phyloP scores from a whole-genome alignment of 2,888 invertebrate genomes.

The Tetranychus truncatus region DNA sequence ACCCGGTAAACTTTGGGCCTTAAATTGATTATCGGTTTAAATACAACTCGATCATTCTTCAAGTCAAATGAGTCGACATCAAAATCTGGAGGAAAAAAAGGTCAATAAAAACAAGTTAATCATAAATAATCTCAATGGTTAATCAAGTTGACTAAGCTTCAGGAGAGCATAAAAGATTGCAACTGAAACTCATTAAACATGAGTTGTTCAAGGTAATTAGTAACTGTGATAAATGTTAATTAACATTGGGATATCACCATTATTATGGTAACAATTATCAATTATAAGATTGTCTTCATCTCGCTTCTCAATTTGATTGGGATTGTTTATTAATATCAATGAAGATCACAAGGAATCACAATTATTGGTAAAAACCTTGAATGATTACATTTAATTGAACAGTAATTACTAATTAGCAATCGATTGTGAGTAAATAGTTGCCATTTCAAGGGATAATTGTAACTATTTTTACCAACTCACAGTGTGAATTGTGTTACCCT shows the following conservation, averaged over 20 bases:
- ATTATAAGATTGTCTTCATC: no score
- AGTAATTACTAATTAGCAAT: no score
- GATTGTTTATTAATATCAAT: no score
- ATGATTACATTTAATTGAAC: no score
- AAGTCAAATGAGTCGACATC: neutral
- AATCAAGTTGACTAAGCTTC: neutral
- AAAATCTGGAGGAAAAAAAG: neutral
- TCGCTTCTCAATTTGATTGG: no score
- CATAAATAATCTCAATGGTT: neutral
- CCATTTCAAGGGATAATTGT: no score
- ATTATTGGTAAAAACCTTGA: no score
- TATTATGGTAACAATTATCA: slow-evolving; percentile 1
- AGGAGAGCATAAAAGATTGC: neutral
- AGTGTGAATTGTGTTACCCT: no score
- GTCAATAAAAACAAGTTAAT: neutral
- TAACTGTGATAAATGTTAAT: neutral
- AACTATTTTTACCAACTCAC: no score
- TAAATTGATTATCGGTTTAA: neutral
- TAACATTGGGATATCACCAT: neutral
- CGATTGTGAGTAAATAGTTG: no score
- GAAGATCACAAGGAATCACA: no score
- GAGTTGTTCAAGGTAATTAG: neutral
- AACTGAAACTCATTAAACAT: neutral
- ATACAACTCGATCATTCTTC: neutral
- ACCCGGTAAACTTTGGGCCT: neutral